Conservation (phyloP, 2,888 invertebrate species). For the Arrhopalites spinosus region DNA sequence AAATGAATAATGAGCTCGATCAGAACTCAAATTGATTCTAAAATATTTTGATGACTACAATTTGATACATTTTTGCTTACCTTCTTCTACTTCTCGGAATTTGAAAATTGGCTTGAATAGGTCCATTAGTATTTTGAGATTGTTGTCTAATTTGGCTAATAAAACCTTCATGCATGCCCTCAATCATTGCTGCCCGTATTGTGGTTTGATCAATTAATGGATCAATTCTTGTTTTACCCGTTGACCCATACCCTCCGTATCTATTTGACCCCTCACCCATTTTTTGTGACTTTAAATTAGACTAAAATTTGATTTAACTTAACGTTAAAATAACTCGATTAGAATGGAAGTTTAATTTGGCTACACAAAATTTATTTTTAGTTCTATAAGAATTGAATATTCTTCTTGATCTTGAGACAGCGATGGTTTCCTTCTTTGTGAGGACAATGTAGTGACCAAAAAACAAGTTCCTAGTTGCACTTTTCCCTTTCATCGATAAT, state of each 20-base stretch:
- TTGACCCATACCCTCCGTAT: constrained; percentile 23
- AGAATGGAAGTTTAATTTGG: constrained; percentile 28
- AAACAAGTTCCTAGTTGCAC: neutral
- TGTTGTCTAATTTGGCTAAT: constrained; percentile 54
- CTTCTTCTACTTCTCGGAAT: constrained; percentile 53
- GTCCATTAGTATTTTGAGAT: constrained; percentile 45
- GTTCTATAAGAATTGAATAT: constrained; percentile 19
- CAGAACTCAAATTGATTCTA: neutral
- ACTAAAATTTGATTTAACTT: constrained; percentile 14
- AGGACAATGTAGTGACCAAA: neutral
- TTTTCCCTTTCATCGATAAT: constrained; percentile 29
- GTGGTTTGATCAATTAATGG: neutral
- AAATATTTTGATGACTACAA: neutral
- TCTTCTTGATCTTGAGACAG: constrained; percentile 5
- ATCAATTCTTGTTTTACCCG: neutral
- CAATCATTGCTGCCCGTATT: constrained; percentile 36
- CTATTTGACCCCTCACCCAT: neutral
- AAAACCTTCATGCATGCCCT: constrained; percentile 47
- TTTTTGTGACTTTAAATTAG: neutral
- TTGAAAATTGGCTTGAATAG: constrained; percentile 52
- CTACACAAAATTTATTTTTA: constrained; percentile 32
- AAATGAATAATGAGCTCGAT: neutral
- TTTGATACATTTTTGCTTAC: constrained; percentile 33
- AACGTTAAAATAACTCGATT: neutral
- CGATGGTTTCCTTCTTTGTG: neutral